Conservation (phyloP, 2,888 invertebrate genomes). For the Chelonus formosanus region DNA sequence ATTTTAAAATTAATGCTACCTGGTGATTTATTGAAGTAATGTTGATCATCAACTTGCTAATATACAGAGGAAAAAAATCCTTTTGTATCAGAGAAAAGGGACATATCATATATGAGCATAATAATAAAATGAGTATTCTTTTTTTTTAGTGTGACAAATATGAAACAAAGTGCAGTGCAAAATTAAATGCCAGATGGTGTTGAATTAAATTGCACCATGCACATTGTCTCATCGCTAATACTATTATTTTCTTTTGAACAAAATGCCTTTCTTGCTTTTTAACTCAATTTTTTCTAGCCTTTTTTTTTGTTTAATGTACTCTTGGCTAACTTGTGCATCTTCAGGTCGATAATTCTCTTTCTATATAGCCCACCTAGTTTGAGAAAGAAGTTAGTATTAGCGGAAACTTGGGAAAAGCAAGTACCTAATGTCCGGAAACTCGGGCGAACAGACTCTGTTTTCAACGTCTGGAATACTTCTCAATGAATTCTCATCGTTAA, state of each 20-base stretch:
- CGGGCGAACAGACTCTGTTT: conserved; percentile 19
- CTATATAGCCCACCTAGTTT: conserved; percentile 24
- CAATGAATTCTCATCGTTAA: conserved; percentile 11
- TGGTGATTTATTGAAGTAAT: too few relatives aligned
- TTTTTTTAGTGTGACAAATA: too few relatives aligned
- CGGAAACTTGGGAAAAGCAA: conserved; percentile 26
- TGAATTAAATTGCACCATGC: conserved; percentile 3
- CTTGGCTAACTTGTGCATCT: conserved; percentile 3
- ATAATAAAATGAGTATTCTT: not conserved
- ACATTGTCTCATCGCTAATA: not conserved
- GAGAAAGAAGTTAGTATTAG: conserved; percentile 31
- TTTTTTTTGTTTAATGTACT: conserved; percentile 17
- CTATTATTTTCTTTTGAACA: not conserved
- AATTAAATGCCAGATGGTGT: conserved; percentile 27
- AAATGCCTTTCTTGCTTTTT: not conserved
- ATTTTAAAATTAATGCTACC: too few relatives aligned
- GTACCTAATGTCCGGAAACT: conserved; percentile 30
- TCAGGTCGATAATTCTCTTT: conserved; percentile 28
- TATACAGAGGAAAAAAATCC: too few relatives aligned
- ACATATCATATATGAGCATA: conserved; percentile 7
- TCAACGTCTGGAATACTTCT: conserved; percentile 20
- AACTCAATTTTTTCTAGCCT: not conserved
- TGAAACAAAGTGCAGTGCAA: conserved; percentile 4
- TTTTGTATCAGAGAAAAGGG: too few relatives aligned
- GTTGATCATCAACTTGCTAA: too few relatives aligned